Evolutionary conservation across 2,888 invertebrate genomes (phyloP), one percentile per base, ranked within the genome.

Genomic region (Cremastinae sp.): DNA sequence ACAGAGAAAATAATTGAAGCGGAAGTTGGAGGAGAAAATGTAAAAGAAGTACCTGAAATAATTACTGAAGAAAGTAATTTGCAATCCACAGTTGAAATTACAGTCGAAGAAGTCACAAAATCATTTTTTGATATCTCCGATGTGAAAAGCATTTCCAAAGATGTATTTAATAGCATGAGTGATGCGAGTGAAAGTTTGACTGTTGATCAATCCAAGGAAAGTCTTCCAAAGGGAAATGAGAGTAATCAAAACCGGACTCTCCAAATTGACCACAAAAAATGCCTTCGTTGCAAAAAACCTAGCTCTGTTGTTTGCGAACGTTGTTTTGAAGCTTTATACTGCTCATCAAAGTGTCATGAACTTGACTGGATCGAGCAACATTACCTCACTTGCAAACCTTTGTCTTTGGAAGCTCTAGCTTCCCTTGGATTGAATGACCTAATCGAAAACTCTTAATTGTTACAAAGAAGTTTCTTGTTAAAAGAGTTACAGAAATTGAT

Each of bases 311-410:
- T 62, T 12, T 85, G 85, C 49, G 74, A 68, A 5, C 37, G 37
- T 10, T 85, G 85, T 58, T 75, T 74, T 10, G 64, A 68, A n/a
- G 83, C 85, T 20, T 75, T 66, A 62, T 85, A 85, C 53, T 85
- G 85, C 43, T 81, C 82, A 0, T 39, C 74, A 59, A 41, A 61
- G 20, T 85, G 85, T 43, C 79, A 78, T 5, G 55, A 71, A 20
- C 39, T 58, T 9, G 78, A 85, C 53, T 85, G 85, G 85, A 16
- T 12, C 0, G 16, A 56, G 7, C 43, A 65, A 18, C 85, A 85
- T 78, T 64, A 82, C 45, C 62, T 71, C 5, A 65, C 72, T 2
- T 85, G 85, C 66, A 79, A 72, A 51, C 78, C 75, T 16, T 20
- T 18, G 16, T 7, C 61, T 53, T 51, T 16, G 1, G 69, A 69